A percentile compares a stretch with the other conserved stretches of the same genome.
Evolutionary conservation across 2,797 vertebrate genomes (phyloP).

Genomic region (Chrosomus eos): DNA sequence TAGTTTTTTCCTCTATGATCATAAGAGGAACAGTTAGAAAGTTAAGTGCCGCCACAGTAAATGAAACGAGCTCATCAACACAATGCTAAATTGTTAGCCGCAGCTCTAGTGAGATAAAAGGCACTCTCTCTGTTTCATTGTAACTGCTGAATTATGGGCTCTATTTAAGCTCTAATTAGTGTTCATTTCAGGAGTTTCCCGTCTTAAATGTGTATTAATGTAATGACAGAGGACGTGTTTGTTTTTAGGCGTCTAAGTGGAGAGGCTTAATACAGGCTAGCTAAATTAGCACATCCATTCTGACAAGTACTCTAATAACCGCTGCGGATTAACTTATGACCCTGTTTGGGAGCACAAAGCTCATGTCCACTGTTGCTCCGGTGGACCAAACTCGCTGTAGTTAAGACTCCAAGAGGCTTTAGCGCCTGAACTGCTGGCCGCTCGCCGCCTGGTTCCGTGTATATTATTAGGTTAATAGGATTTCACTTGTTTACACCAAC

Average conservation of each 20-base stretch:
- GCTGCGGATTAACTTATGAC: conserved; percentile 50
- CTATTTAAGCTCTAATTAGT: conserved; percentile 22
- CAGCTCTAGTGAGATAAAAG: conserved; percentile 6
- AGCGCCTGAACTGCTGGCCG: conserved; percentile 50
- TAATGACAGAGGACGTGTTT: conserved; percentile 45
- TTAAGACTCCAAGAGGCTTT: conserved; percentile 62
- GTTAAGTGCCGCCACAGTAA: conserved; percentile 25
- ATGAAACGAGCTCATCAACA: conserved; percentile 37
- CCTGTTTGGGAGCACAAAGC: conserved; percentile 42
- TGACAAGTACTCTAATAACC: conserved; percentile 45
- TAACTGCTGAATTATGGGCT: conserved; percentile 20
- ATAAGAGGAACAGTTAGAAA: conserved; percentile 40
- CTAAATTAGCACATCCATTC: conserved; percentile 43
- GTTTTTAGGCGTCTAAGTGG: conserved; percentile 41
- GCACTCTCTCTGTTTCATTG: conserved; percentile 20
- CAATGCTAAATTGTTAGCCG: conserved; percentile 40
- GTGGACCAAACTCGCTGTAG: conserved; percentile 60
- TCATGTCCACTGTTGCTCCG: conserved; percentile 55
- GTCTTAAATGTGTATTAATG: conserved; percentile 48
- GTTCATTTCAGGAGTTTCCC: conserved; percentile 35
- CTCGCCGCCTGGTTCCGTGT: conserved; percentile 58
- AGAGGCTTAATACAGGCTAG: conserved; percentile 43
- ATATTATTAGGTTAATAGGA: conserved; percentile 71
- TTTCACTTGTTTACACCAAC: conserved; percentile 70
- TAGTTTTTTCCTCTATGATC: conserved; percentile 28